Evolutionary conservation across 2,888 invertebrate species (phyloP).

Genomic region (Lepas anatifera): DNA sequence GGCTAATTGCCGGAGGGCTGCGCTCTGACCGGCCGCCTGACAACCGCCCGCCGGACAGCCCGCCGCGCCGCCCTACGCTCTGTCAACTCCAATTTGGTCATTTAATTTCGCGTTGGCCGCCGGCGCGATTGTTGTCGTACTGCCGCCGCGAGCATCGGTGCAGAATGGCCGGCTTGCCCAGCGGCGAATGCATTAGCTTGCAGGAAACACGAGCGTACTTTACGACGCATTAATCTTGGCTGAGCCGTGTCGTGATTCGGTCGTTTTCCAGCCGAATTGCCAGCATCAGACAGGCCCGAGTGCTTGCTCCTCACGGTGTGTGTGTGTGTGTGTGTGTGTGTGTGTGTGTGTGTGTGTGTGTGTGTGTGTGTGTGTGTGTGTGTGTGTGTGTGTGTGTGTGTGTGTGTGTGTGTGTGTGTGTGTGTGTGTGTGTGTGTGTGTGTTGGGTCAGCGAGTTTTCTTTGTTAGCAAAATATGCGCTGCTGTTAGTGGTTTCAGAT

Average conservation of each 20-base stretch:
- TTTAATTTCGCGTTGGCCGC: not conserved
- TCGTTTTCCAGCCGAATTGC: not conserved
- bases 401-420: no score
- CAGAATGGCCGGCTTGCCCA: not conserved
- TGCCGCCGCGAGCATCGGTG: no score
- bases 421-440: no score
- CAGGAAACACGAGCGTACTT: not conserved
- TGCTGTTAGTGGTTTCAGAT: no score
- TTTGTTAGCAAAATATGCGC: no score
- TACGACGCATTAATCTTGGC: conserved; percentile 3
- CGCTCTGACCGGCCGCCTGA: not conserved
- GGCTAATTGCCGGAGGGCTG: not conserved
- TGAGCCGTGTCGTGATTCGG: not conserved
- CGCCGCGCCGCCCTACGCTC: not conserved
- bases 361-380: no score
- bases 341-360: no score
- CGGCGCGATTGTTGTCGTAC: not conserved
- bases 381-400: no score
- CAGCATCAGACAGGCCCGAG: no score
- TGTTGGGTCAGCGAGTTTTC: no score
- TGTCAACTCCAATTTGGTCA: conserved; percentile 12
- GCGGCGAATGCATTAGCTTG: not conserved
- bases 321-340: no score
- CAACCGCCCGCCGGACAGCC: not conserved
- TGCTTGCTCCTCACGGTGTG: no score